Percentiles rank a stretch among this genome's conserved stretches.
phyloP scores from a whole-genome alignment of 1,140 invertebrate genomes.

The Drosophila micromelanica region DNA sequence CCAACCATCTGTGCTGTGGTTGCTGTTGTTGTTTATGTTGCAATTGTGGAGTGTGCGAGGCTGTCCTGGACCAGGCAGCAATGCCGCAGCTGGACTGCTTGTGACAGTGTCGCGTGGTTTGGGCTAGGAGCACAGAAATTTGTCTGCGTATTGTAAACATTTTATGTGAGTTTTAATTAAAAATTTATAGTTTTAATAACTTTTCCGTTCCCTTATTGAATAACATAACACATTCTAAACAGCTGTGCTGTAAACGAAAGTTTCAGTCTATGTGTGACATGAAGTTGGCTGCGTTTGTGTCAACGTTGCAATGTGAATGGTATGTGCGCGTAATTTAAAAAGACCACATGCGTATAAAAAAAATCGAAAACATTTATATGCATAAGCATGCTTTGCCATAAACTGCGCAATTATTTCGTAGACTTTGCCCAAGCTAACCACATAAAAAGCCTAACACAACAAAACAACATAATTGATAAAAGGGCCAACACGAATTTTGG shows the following conservation, averaged over 20 bases:
- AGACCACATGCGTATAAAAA: neutral
- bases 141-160: constrained; percentile 58
- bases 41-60: constrained; percentile 6
- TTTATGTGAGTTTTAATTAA: constrained; percentile 16
- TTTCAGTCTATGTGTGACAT: neutral
- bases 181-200: neutral
- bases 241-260: constrained; percentile 32
- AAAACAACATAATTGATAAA: constrained; percentile 26
- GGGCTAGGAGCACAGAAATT: constrained; percentile 20
- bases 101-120: constrained; percentile 10
- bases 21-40: constrained; percentile 25
- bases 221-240: constrained; percentile 40
- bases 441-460: neutral
- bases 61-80: constrained; percentile 14
- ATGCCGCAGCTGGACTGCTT: constrained; percentile 22
- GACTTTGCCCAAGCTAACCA: neutral
- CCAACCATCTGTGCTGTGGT: constrained; percentile 21
- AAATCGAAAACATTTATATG: too few relatives aligned
- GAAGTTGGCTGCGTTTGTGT: constrained; percentile 3
- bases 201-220: constrained; percentile 36
- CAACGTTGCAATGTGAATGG: constrained; percentile 2
- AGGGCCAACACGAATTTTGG: constrained; percentile 5
- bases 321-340: neutral
- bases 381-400: too few relatives aligned
- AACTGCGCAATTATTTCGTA: neutral